phyloP scores from a whole-genome alignment of 1,140 invertebrate species.

The Neotoxoptera formosana region DNA sequence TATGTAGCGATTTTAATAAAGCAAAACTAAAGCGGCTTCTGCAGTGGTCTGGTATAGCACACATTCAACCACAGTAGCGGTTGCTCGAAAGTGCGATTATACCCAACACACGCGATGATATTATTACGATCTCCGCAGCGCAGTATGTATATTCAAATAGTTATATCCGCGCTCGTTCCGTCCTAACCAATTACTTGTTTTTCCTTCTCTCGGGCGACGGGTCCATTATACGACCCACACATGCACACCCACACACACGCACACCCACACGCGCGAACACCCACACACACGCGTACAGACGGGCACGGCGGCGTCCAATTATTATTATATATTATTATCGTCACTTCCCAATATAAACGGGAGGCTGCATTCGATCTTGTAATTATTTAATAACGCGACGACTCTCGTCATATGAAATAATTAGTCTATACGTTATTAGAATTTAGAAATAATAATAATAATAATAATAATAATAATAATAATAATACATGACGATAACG shows the following conservation, averaged over 20 bases:
- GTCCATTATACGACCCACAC: no score
- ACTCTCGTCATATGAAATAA: background rate
- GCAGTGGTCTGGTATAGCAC: background rate
- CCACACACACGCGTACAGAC: background rate
- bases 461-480: background rate
- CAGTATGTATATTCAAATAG: background rate
- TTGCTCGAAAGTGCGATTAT: background rate
- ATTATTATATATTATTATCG: no score
- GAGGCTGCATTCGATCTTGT: background rate
- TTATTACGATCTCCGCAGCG: background rate
- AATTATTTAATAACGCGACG: background rate
- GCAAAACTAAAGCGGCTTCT: background rate
- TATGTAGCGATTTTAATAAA: background rate
- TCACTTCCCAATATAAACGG: background rate
- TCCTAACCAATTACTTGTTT: background rate
- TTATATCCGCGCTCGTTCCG: background rate
- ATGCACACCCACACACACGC: no score
- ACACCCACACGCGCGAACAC: no score
- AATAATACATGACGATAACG: background rate
- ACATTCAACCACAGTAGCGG: background rate
- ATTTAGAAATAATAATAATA: background rate
- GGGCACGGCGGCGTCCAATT: background rate
- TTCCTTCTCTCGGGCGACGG: background rate
- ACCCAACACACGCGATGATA: no score
- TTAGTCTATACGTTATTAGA: background rate